Evolutionary conservation across 2,797 vertebrate genomes (phyloP), one percentile per base, ranked within the genome.

Genomic region (Mus spretus): DNA sequence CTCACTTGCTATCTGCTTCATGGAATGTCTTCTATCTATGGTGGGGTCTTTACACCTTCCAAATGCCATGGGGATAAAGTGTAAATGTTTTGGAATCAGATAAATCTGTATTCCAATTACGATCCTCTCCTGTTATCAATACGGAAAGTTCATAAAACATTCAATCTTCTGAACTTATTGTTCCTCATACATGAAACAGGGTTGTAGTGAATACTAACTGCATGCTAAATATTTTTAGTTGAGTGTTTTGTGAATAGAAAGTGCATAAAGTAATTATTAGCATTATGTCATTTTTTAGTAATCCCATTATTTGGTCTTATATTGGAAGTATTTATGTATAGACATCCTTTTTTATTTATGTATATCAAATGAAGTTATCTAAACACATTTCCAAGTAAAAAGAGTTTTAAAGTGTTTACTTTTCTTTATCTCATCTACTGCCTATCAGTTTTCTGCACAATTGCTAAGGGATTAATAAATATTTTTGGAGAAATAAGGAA

Each of bases 401-500:
- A 89, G 13, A 53, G 44, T 47, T 40, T 85, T 90, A 79, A 85
- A 72, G 4, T 37, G 50, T 53, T 79, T 91, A 53, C 22, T 80
- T 93, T 17, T 50, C 20, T 57, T 65, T 24, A 47, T 86, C 22
- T 22, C 1, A 63, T n/a, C 53, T 11, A 1, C 34, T 79, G 37
- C 37, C 14, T 89, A 86, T 10, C 3, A 65, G 13, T 93, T 86
- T 63, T 12, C 5, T 67, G 86, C 70, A 11, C 55, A 28, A 31
- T 24, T 50, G 14, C 19, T 26, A 72, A 50, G 34, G 37, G 57
- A 22, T 77, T 24, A 37, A n/a, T n/a, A 89, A n/a, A 79, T 94
- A 40, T 75, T 94, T 94, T 82, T 87, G 3, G 77, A 65, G 63
- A 90, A 83, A 83, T 89, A 72, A 89, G 34, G n/a, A 94, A 82